Percentiles rank a stretch among this genome's conserved stretches.
These are phyloP conservation scores for Leptinotarsa tumamoca DNA, from an alignment of 2,888 invertebrate species.

Conservation along the genomic window DNA sequence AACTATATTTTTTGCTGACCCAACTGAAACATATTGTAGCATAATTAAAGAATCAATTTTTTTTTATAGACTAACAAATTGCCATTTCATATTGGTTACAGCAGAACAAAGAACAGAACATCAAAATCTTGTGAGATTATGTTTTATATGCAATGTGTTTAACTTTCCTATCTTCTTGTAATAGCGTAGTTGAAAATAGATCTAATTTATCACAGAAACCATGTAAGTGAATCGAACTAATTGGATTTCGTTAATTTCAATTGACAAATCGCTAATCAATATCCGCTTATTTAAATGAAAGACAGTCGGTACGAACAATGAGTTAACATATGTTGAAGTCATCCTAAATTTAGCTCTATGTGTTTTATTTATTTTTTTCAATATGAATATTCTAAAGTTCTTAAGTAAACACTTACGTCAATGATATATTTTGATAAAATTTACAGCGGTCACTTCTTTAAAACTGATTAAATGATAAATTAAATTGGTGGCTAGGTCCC, in stretches of 20 bases:
- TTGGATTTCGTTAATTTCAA: constrained; percentile 54
- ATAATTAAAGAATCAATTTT: constrained; percentile 17
- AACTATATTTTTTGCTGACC: constrained; percentile 28
- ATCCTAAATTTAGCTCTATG: too few relatives aligned
- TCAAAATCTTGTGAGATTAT: too few relatives aligned
- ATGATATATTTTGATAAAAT: background rate
- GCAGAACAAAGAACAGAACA: too few relatives aligned
- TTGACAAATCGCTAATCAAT: constrained; percentile 46
- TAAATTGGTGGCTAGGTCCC: too few relatives aligned
- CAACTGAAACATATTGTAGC: constrained; percentile 26
- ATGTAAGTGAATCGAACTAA: constrained; percentile 46
- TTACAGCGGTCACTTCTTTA: too few relatives aligned
- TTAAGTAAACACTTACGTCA: background rate
- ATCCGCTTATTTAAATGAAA: constrained; percentile 43
- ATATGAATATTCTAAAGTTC: background rate
- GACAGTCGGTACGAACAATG: background rate
- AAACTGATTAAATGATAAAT: too few relatives aligned
- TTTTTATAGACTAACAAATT: too few relatives aligned
- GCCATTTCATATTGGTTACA: too few relatives aligned
- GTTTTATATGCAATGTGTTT: too few relatives aligned
- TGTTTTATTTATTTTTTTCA: too few relatives aligned
- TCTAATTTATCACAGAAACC: constrained; percentile 49
- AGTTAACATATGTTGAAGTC: too few relatives aligned
- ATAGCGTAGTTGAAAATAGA: constrained; percentile 15
- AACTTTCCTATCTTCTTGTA: background rate